phyloP scores from a whole-genome alignment of 2,797 vertebrate species.

The Lepilemur ruficaudatus region DNA sequence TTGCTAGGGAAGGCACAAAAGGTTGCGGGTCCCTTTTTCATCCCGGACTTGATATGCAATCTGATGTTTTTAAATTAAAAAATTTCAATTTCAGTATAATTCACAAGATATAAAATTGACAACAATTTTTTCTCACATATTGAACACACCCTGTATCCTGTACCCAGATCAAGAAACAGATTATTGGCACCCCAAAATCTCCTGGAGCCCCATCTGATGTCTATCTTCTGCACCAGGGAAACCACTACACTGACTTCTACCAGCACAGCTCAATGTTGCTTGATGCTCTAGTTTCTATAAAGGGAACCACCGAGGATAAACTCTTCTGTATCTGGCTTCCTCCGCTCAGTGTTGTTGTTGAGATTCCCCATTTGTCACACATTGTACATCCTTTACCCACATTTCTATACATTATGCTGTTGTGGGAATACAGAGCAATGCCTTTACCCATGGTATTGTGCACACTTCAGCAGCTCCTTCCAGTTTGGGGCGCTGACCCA shows the following conservation, averaged over 20 bases:
- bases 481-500: background rate
- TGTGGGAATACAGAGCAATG: background rate
- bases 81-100: background rate
- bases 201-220: background rate
- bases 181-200: background rate
- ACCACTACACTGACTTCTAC: background rate
- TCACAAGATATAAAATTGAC: background rate
- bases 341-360: fast-evolving
- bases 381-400: background rate
- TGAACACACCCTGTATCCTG: background rate
- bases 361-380: background rate
- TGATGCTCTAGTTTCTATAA: background rate
- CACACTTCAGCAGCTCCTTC: background rate
- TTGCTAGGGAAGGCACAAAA: fast-evolving
- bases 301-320: fast-evolving
- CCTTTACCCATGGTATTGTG: fast-evolving
- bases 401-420: background rate
- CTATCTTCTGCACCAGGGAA: background rate
- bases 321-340: background rate
- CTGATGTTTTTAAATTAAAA: background rate
- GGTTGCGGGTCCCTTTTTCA: background rate
- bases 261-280: background rate
- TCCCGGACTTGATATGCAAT: background rate
- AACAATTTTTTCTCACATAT: background rate
- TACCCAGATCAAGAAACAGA: background rate